Percentiles rank a stretch among this genome's conserved stretches.
Conservation (phyloP, 2,113 vertebrate genomes). For the Amblyopsis rosae region DNA sequence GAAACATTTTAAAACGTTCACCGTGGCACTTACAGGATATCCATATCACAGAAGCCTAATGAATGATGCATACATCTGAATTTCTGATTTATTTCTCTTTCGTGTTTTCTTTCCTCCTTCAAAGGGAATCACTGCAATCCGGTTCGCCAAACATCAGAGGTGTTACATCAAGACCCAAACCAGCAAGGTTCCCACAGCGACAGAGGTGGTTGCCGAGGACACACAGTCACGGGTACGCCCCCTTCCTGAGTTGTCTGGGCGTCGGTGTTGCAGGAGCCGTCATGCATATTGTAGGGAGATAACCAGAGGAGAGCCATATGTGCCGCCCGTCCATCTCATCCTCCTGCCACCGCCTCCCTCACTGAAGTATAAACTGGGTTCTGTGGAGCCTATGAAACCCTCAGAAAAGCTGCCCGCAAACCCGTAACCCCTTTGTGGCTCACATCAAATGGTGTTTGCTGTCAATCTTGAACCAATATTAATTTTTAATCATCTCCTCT, state of each 20-base stretch:
- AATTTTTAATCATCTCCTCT: slow-evolving; percentile 80
- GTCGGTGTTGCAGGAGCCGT: slow-evolving; percentile 46
- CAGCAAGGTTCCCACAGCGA: slow-evolving; percentile 65
- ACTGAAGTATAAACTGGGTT: slow-evolving; percentile 69
- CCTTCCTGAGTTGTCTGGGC: slow-evolving; percentile 33
- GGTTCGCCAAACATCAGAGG: slow-evolving; percentile 78
- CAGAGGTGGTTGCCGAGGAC: slow-evolving; percentile 61
- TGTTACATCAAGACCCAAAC: slow-evolving; percentile 81
- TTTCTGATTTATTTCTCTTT: slow-evolving; percentile 48
- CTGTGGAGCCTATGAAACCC: slow-evolving; percentile 69
- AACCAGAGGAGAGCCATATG: slow-evolving; percentile 44
- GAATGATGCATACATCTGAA: slow-evolving; percentile 66
- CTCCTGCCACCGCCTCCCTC: slow-evolving; percentile 49
- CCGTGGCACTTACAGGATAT: slow-evolving; percentile 30
- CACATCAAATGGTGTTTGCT: slow-evolving; percentile 81
- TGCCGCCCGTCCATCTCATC: slow-evolving; percentile 58
- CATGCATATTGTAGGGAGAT: slow-evolving; percentile 65
- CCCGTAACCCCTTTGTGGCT: slow-evolving; percentile 75
- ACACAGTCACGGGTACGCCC: slow-evolving; percentile 53
- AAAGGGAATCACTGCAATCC: slow-evolving; percentile 80
- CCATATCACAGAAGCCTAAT: slow-evolving; percentile 55
- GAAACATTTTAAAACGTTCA: slow-evolving; percentile 47
- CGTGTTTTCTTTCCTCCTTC: slow-evolving; percentile 47
- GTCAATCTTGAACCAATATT: slow-evolving; percentile 80
- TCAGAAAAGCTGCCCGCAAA: slow-evolving; percentile 70